Evolutionary conservation across 2,113 vertebrate genomes (phyloP).

Genomic region (Macaca nemestrina): DNA sequence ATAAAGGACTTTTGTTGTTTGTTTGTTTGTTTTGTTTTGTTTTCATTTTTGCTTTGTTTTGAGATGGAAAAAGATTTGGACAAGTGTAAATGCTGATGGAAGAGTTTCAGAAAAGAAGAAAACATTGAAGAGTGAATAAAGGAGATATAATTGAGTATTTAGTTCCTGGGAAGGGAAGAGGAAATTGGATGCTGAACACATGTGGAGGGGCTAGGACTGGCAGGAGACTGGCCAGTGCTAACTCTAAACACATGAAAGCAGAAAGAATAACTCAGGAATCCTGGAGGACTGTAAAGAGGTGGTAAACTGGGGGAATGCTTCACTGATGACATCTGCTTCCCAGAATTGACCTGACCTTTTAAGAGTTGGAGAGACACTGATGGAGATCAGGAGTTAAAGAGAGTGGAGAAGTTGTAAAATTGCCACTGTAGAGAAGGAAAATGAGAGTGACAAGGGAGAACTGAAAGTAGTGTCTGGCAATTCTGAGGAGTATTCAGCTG

Average conservation of each 20-base stretch:
- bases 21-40: neutral
- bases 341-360: neutral
- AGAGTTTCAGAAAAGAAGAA: neutral
- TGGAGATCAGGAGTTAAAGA: neutral
- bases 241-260: neutral
- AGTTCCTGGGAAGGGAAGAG: neutral
- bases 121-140: neutral
- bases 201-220: fast-evolving
- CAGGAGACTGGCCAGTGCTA: neutral
- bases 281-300: neutral
- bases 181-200: neutral
- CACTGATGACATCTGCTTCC: neutral
- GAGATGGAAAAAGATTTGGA: neutral
- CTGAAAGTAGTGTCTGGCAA: neutral
- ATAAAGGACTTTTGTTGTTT: neutral
- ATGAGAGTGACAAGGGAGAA: neutral
- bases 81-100: neutral
- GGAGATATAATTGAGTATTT: neutral
- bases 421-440: neutral
- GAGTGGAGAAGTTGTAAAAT: neutral
- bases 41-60: neutral
- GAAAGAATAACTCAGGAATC: neutral
- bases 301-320: neutral
- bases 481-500: neutral
- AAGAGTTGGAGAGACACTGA: neutral